Percentiles rank a stretch among this genome's conserved stretches.
phyloP scores from a whole-genome alignment of 2,888 invertebrate species.

The Ornithoptera priamus region DNA sequence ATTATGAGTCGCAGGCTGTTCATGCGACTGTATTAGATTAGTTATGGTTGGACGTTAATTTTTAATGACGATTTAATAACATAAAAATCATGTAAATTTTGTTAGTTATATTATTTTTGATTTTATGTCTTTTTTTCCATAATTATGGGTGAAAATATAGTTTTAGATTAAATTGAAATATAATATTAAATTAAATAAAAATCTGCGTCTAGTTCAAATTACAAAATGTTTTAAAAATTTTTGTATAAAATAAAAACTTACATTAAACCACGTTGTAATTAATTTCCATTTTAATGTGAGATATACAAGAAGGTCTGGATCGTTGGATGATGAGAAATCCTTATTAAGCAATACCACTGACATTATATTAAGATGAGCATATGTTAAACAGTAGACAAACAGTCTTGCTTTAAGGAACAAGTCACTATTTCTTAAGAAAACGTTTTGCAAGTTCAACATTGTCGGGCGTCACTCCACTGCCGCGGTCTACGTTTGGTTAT shows the following conservation, averaged over 20 bases:
- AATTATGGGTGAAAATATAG: too few relatives aligned
- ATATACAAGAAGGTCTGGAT: conserved; percentile 52
- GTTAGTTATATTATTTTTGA: too few relatives aligned
- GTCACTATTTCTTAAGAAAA: conserved; percentile 30
- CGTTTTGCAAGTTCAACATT: conserved; percentile 29
- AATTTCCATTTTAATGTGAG: conserved; percentile 58
- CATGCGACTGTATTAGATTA: too few relatives aligned
- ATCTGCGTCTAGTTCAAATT: too few relatives aligned
- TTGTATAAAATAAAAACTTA: conserved; percentile 44
- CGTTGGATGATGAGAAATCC: conserved; percentile 54
- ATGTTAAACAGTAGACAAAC: conserved; percentile 47
- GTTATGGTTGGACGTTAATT: too few relatives aligned
- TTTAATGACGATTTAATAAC: too few relatives aligned
- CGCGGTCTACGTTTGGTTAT: conserved; percentile 22
- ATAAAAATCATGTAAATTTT: too few relatives aligned
- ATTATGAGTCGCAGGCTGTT: too few relatives aligned
- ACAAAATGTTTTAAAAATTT: too few relatives aligned
- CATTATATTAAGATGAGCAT: conserved; percentile 47
- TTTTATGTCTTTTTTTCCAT: too few relatives aligned
- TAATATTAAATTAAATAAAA: too few relatives aligned
- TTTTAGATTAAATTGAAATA: too few relatives aligned
- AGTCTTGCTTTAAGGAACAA: conserved; percentile 53
- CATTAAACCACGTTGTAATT: conserved; percentile 70
- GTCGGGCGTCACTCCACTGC: conserved; percentile 15
- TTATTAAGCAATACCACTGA: conserved; percentile 47